These are phyloP conservation scores for Campylomormyrus numenius DNA, from an alignment of 2,113 vertebrate species.

Conservation along the genomic window DNA sequence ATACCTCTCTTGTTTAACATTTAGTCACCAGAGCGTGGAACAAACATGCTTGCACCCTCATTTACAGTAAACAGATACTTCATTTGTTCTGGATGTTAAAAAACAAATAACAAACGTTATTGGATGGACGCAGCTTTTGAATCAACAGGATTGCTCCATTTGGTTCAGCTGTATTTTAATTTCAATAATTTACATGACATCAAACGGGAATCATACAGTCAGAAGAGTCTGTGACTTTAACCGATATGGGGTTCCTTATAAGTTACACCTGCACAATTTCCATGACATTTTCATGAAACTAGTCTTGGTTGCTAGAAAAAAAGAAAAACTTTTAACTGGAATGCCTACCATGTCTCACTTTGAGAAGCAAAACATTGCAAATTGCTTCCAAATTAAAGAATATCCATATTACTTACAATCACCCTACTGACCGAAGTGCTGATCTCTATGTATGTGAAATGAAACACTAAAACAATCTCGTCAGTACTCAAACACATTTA, in stretches of 20 bases:
- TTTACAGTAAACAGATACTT: constrained; percentile 15
- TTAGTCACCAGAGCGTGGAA: constrained; percentile 16
- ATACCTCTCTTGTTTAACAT: constrained; percentile 2
- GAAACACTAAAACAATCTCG: neutral
- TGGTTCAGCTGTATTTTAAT: neutral
- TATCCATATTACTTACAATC: neutral
- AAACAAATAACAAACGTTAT: neutral
- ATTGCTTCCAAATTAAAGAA: constrained; percentile 1
- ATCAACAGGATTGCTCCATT: neutral
- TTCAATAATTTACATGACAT: neutral
- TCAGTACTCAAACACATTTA: constrained; percentile 11
- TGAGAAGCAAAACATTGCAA: neutral
- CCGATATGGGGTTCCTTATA: neutral
- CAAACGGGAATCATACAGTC: neutral
- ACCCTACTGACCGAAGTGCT: neutral
- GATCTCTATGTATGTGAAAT: constrained; percentile 8
- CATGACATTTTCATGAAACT: neutral
- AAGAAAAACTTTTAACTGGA: neutral
- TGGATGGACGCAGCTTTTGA: neutral
- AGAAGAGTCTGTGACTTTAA: neutral
- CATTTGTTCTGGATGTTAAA: neutral
- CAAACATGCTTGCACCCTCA: constrained; percentile 22
- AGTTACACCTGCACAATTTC: constrained; percentile 9
- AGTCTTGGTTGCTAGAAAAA: neutral
- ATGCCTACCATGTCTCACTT: neutral